These are phyloP conservation scores for Streptopelia turtur DNA, from an alignment of 2,797 vertebrate species.

Conservation along the genomic window DNA sequence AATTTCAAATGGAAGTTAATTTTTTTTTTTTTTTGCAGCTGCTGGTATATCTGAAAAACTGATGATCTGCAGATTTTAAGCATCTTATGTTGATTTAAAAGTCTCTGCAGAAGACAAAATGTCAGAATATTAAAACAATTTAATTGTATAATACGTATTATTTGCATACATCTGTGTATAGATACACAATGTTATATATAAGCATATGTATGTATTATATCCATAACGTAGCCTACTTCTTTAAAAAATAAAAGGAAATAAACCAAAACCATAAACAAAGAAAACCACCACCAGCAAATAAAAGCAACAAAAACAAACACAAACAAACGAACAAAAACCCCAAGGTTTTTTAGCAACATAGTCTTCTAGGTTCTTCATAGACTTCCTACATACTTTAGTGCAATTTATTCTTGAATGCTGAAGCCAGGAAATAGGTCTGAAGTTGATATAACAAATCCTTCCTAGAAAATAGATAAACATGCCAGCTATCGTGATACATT, in stretches of 20 bases:
- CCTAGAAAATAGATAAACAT: neutral
- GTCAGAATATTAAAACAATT: neutral
- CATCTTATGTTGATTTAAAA: neutral
- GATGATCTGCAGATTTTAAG: neutral
- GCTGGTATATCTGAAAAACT: neutral
- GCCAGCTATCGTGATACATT: neutral
- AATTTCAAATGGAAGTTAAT: neutral
- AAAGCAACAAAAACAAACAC: too few relatives aligned
- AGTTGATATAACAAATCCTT: neutral
- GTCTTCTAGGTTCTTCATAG: neutral
- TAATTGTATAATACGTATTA: neutral
- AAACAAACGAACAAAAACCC: too few relatives aligned
- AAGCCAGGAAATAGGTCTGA: neutral
- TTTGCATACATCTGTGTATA: neutral
- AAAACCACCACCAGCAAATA: too few relatives aligned
- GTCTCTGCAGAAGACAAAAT: neutral
- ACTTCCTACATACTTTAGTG: neutral
- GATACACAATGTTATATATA: neutral
- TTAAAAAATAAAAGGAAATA: neutral
- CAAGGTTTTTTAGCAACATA: neutral
- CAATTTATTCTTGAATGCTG: neutral
- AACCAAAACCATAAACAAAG: too few relatives aligned
- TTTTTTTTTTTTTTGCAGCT: neutral
- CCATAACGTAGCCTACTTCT: neutral
- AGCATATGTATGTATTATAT: neutral